Evolutionary conservation across 2,113 vertebrate genomes (phyloP).

Genomic region (Euleptes europaea): DNA sequence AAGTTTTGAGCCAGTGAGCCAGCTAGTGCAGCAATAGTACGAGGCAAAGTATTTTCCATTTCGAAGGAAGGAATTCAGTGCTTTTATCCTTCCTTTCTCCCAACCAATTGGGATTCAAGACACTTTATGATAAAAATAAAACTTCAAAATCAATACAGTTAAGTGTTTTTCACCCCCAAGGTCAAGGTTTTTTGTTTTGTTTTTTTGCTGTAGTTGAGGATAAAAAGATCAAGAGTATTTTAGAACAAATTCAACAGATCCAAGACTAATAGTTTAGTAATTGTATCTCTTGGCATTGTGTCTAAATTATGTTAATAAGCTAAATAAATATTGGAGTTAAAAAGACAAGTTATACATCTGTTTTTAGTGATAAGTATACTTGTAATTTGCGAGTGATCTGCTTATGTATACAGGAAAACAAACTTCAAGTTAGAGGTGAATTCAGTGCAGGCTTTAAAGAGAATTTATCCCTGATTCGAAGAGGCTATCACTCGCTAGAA

Average conservation of each 20-base stretch:
- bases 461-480: not conserved
- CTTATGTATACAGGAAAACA: not conserved
- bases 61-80: not conserved
- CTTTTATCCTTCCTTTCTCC: too few species aligned
- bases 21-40: too few species aligned
- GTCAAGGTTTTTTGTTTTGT: not conserved
- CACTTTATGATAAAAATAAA: not conserved
- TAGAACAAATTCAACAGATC: not conserved
- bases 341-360: not conserved
- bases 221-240: too few species aligned
- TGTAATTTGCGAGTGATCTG: not conserved
- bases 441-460: not conserved
- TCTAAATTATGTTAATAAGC: not conserved
- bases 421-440: constrained; percentile 5
- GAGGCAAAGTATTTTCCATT: not conserved
- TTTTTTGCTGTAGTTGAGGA: too few species aligned
- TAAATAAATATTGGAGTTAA: not conserved
- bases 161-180: too few species aligned
- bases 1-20: not conserved
- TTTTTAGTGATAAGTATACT: not conserved
- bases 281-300: not conserved
- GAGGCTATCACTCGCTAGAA: too few species aligned
- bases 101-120: too few species aligned
- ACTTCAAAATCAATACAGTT: not conserved
- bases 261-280: not conserved